Evolutionary conservation across 2,113 vertebrate species (phyloP).

Genomic region (Chaetura pelagica): DNA sequence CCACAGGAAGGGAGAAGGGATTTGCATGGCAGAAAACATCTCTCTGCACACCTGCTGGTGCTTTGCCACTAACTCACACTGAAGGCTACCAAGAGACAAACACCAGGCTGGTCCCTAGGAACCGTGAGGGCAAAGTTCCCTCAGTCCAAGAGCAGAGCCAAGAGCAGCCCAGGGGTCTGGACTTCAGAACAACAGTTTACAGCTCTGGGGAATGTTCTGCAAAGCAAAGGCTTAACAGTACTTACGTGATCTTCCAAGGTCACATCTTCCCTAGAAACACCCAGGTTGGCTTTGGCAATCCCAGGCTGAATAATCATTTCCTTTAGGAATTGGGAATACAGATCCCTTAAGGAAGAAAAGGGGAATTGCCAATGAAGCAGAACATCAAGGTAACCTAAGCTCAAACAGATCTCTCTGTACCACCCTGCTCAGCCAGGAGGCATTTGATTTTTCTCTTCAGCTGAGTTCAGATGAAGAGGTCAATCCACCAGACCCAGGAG

Average conservation of each 20-base stretch:
- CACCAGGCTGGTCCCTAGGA: background rate
- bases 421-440: background rate
- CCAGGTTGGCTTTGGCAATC: constrained; percentile 95
- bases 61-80: background rate
- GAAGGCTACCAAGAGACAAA: background rate
- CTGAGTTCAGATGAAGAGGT: background rate
- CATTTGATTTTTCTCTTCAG: background rate
- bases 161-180: background rate
- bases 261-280: constrained; percentile 93
- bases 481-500: background rate
- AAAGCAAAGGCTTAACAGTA: constrained; percentile 14
- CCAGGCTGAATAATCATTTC: constrained; percentile 99
- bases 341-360: constrained; percentile 78
- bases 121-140: background rate
- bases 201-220: background rate
- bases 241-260: constrained; percentile 97
- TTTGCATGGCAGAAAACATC: background rate
- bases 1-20: background rate
- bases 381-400: background rate
- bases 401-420: no score
- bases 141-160: background rate
- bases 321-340: constrained; percentile 93
- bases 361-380: background rate
- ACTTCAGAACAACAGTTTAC: background rate
- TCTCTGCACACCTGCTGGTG: background rate